A percentile compares a stretch with the other conserved stretches of the same genome.
phyloP scores from a whole-genome alignment of 64 coral and sea anemone species.

The Montipora cactus region DNA sequence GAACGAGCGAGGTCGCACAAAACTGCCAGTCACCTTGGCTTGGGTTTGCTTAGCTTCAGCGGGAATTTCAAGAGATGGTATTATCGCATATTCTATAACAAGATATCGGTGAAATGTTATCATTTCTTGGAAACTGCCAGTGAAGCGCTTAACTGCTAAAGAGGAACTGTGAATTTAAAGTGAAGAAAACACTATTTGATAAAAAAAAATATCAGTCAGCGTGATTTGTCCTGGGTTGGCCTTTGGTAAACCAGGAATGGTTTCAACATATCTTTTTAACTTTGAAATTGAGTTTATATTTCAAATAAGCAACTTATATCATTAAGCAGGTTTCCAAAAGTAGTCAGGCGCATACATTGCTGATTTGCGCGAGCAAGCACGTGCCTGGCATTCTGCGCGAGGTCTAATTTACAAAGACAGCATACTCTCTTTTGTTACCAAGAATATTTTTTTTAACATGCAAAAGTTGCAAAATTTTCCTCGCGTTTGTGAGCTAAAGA shows the following conservation, averaged over 20 bases:
- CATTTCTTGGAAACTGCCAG: not conserved
- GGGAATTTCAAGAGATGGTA: too few relatives aligned
- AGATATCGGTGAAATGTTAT: too few relatives aligned
- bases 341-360: too few relatives aligned
- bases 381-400: not conserved
- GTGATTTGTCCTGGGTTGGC: not conserved
- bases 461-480: not conserved
- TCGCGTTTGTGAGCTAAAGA: not conserved
- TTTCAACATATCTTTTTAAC: constrained; percentile 5
- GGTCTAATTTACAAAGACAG: too few relatives aligned
- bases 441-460: not conserved
- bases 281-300: not conserved
- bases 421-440: not conserved
- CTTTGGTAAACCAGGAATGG: not conserved
- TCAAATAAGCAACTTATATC: too few relatives aligned
- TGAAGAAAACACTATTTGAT: not conserved
- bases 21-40: too few relatives aligned
- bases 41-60: too few relatives aligned
- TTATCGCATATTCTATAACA: too few relatives aligned
- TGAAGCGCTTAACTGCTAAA: too few relatives aligned
- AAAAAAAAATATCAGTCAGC: not conserved
- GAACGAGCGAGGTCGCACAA: too few relatives aligned
- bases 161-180: too few relatives aligned
- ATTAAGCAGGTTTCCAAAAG: too few relatives aligned
- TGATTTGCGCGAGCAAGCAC: not conserved